Percentiles rank a stretch among this genome's conserved stretches.
These are phyloP conservation scores for Drepanosiphum platanoidis DNA, from an alignment of 2,888 invertebrate species.

Conservation along the genomic window DNA sequence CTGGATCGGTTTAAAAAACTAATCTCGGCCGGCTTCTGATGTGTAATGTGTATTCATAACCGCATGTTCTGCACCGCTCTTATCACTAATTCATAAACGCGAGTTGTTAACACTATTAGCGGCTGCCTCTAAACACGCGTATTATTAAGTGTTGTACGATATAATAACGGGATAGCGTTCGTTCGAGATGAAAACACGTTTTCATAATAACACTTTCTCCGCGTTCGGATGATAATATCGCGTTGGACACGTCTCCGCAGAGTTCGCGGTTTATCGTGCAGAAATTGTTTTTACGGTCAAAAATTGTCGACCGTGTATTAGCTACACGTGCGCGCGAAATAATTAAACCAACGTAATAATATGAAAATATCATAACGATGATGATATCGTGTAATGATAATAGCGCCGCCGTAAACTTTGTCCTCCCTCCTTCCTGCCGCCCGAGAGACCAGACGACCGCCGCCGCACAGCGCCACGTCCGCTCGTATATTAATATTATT, in stretches of 20 bases:
- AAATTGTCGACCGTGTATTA: neutral
- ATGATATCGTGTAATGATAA: neutral
- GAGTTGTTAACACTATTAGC: neutral
- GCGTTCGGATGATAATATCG: neutral
- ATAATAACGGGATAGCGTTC: too few species aligned
- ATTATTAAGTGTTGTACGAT: neutral
- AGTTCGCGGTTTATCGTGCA: too few species aligned
- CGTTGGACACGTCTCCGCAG: neutral
- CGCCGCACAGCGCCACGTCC: neutral
- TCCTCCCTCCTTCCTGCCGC: neutral
- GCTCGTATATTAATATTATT: neutral
- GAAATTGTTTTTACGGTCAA: too few species aligned
- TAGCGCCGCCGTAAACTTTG: neutral
- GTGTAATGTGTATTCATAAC: too few species aligned
- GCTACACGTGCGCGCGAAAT: neutral
- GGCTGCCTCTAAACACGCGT: neutral
- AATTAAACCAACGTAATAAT: neutral
- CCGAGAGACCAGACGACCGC: neutral
- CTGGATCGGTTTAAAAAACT: too few species aligned
- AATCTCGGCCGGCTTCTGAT: too few species aligned
- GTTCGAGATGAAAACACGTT: too few species aligned
- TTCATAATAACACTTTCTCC: too few species aligned
- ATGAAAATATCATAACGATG: neutral
- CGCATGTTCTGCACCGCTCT: too few species aligned
- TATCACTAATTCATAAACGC: slow-evolving; percentile 6